Evolutionary conservation across 2,888 invertebrate species (phyloP), one percentile per base, ranked within the genome.

Genomic region (Athrips mouffetella): DNA sequence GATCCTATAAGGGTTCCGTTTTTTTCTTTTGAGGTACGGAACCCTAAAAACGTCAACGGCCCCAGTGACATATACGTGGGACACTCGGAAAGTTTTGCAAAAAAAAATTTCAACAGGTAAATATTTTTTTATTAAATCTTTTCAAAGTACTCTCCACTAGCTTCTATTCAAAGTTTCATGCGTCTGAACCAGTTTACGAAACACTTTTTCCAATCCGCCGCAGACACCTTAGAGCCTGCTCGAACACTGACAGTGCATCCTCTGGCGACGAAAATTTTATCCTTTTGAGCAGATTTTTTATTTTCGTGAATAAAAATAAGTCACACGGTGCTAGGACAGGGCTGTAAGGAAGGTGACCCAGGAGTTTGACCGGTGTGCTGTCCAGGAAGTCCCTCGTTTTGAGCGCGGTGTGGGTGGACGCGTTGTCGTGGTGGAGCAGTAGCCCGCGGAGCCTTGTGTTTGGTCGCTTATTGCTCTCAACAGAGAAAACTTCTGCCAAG

Each of bases 331-430:
- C 41, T 16, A 41, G 10, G 27, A 25, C 41, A 13, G 27, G 41
- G 27, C 41, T 41, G 25, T 25, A 25, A 25, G 41, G n/a, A n/a
- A n/a, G n/a, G n/a, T 44, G 25, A 47, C 31, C 40, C 11, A 37
- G 21, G 27, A 40, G 35, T 41, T 50, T 44, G 45, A 39, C 50
- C 39, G 47, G 47, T 39, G 49, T 52, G 44, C 29, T 47, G 21
- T 42, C 46, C 33, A 51, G 45, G 21, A 48, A 48, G 40, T 51
- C 46, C 48, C 46, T 51, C 42, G 50, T 48, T 48, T 46, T 50
- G 46, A 46, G 21, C 16, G 50, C 47, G 4, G 51, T 33, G 37
- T 47, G 35, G 11, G 48, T 40, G 18, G 45, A 35, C 20, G 48
- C 45, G 45, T 48, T 48, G 45, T 41, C 51, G 33, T 51, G 45